Conservation (phyloP, 2,113 vertebrate genomes). For the cat (Felis catus) region F.catus_Fca126_mat1.0 CM031411.1:36174501-36175000, state of each 20-base stretch:
- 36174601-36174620: neutral
- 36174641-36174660: neutral
- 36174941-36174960: no score
- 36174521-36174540: neutral
- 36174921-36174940: no score
- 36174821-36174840: no score
- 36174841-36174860: no score
- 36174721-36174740: neutral
- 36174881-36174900: no score
- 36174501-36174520: neutral
- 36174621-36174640: neutral
- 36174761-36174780: neutral
- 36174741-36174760: neutral
- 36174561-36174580: neutral
- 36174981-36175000: no score
- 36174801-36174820: neutral
- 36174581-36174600: neutral
- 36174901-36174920: no score
- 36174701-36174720: neutral
- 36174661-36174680: neutral
- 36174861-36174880: no score
- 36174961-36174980: no score
- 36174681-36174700: neutral
- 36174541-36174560: neutral
- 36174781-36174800: neutral